Evolutionary conservation across 2,113 vertebrate genomes (phyloP), one percentile per base, ranked within the genome.

Genomic region (Daboia siamensis): DNA sequence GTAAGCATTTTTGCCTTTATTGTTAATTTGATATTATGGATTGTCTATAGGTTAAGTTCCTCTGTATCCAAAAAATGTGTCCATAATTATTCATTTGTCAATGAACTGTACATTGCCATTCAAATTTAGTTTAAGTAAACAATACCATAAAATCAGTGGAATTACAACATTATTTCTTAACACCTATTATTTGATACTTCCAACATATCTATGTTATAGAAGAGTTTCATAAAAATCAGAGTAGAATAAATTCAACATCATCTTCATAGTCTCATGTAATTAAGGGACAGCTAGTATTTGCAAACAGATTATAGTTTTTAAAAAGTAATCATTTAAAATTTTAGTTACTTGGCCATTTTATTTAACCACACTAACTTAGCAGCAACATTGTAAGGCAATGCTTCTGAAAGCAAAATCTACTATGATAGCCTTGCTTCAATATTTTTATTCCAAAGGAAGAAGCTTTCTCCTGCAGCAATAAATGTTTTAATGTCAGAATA

Each of bases 181-280:
- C 55, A 86, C 3, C 13, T 87, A 59, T 55, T 80, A 88, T 29
- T 92, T 39, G 56, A 24, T n/a, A 39, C 24, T 74, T n/a, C 61
- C 59, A 88, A 80, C 20, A 26, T 6, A 46, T 26, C 23, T 20
- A 20, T 4, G 24, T 20, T 59, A 86, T 15, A 48, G 9, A 59
- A 90, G 13, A 44, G 33, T 74, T 90, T 51, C 15, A 23, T 51
- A 80, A 80, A 80, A 57, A 94, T 8, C 74, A n/a, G 92, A 56
- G 4, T 93, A 91, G 85, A 93, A 94, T 95, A 94, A 95, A 95
- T 94, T 92, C 96, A 94, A 93, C 95, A n/a, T 95, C 94, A 33
- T 86, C 10, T 15, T 57, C 29, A 44, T 59, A 87, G 69, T 87
- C 21, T 20, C 15, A 10, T 54, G 21, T 86, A 23, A 54, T 87